Evolutionary conservation across 2,888 invertebrate species (phyloP).

Genomic region (Nomada hirtipes): DNA sequence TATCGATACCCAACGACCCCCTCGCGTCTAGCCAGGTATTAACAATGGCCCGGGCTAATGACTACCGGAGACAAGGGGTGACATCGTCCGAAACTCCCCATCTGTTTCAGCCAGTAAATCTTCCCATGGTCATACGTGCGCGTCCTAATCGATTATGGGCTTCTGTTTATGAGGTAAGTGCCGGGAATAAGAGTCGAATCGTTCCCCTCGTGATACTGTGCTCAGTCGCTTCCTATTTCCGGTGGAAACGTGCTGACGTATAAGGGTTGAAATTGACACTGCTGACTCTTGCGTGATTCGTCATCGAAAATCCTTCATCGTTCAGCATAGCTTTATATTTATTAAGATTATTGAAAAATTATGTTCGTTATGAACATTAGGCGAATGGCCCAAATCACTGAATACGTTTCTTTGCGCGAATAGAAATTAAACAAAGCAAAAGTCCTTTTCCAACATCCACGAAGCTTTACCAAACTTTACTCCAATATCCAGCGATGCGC

Average conservation of each 20-base stretch:
- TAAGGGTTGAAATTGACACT: conserved; percentile 8
- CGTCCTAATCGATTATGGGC: conserved; percentile 72
- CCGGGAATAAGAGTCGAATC: conserved; percentile 52
- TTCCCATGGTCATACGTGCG: conserved; percentile 73
- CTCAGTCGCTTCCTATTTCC: conserved; percentile 53
- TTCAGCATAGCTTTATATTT: too few species aligned
- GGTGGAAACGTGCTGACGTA: conserved; percentile 36
- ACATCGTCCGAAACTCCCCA: conserved; percentile 75
- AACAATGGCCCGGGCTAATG: conserved; percentile 74
- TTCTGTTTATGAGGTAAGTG: conserved; percentile 58
- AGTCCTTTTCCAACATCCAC: too few species aligned
- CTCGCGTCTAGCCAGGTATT: conserved; percentile 68
- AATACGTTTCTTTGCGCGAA: too few species aligned
- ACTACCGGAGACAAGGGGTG: conserved; percentile 76
- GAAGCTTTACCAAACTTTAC: too few species aligned
- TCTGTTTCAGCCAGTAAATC: conserved; percentile 75
- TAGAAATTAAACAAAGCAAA: too few species aligned
- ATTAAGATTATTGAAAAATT: too few species aligned
- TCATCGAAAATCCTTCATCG: neutral
- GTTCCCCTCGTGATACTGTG: conserved; percentile 25
- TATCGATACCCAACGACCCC: conserved; percentile 68
- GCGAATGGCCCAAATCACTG: too few species aligned
- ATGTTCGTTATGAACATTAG: too few species aligned
- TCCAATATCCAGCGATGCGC: too few species aligned
- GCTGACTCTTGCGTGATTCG: neutral